phyloP scores from a whole-genome alignment of 2,888 invertebrate genomes.

The Drosophila affinis region DNA sequence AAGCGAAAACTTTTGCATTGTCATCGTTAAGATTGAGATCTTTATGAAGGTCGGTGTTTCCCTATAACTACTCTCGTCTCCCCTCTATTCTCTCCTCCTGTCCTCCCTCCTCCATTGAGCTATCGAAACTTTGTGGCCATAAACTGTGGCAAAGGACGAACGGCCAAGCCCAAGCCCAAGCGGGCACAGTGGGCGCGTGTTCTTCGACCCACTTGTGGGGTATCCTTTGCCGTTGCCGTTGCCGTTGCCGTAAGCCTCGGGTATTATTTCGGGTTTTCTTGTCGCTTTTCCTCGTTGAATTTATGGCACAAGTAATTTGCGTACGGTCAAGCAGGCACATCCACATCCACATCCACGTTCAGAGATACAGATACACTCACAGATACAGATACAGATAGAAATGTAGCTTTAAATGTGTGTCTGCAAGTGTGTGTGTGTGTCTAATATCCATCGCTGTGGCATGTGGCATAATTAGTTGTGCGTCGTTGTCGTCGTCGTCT shows the following conservation, averaged over 20 bases:
- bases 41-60: slow-evolving; percentile 78
- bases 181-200: slow-evolving; percentile 34
- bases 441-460: slow-evolving; percentile 50
- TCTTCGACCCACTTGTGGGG: slow-evolving; percentile 60
- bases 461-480: slow-evolving; percentile 79
- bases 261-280: slow-evolving; percentile 63
- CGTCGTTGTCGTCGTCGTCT: slow-evolving; percentile 63
- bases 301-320: slow-evolving; percentile 79
- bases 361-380: slow-evolving; percentile 1
- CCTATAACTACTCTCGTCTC: background rate
- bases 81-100: background rate
- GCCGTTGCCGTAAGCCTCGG: slow-evolving; percentile 59
- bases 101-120: slow-evolving; percentile 14
- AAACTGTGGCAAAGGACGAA: slow-evolving; percentile 32
- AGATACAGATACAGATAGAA: slow-evolving; percentile 17
- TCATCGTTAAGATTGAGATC: slow-evolving; percentile 81
- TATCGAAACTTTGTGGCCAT: slow-evolving; percentile 49
- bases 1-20: slow-evolving; percentile 67
- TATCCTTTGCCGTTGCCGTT: background rate
- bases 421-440: slow-evolving; percentile 49
- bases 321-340: slow-evolving; percentile 68
- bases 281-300: slow-evolving; percentile 56
- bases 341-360: slow-evolving; percentile 36
- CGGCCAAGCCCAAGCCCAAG: background rate
- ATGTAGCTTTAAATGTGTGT: slow-evolving; percentile 8